Conservation (phyloP, 2,888 invertebrate genomes). For the Clivina fossor region DNA sequence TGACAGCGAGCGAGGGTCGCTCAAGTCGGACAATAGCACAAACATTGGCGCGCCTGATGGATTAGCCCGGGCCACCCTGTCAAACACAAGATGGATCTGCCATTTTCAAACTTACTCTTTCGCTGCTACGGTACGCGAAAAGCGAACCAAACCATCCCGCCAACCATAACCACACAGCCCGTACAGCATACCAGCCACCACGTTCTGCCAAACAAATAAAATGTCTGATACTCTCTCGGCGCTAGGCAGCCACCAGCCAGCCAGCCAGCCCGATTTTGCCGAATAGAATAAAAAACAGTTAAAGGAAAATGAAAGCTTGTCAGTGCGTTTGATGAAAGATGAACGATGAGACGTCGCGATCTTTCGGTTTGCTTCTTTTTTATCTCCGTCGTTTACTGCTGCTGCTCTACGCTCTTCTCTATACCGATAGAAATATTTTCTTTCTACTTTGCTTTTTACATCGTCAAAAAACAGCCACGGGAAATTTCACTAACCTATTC, state of each 20-base stretch:
- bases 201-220: constrained; percentile 26
- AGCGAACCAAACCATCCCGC: constrained; percentile 35
- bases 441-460: too few relatives aligned
- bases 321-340: constrained; percentile 34
- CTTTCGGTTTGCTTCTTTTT: constrained; percentile 17
- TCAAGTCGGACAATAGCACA: constrained; percentile 48
- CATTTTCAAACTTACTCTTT: constrained; percentile 54
- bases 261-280: too few relatives aligned
- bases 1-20: constrained; percentile 53
- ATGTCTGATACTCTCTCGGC: constrained; percentile 19
- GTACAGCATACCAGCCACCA: constrained; percentile 1
- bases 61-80: constrained; percentile 54
- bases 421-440: too few relatives aligned
- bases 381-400: too few relatives aligned
- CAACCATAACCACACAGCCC: not conserved
- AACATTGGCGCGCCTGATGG: constrained; percentile 48
- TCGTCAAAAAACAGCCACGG: too few relatives aligned
- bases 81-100: constrained; percentile 57
- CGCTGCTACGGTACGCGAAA: constrained; percentile 42
- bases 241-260: not conserved
- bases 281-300: constrained; percentile 32
- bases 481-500: too few relatives aligned
- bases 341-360: constrained; percentile 29
- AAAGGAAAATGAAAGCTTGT: constrained; percentile 35
- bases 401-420: too few relatives aligned